Conservation (phyloP, 2,888 invertebrate species). For the Baccha elongata region DNA sequence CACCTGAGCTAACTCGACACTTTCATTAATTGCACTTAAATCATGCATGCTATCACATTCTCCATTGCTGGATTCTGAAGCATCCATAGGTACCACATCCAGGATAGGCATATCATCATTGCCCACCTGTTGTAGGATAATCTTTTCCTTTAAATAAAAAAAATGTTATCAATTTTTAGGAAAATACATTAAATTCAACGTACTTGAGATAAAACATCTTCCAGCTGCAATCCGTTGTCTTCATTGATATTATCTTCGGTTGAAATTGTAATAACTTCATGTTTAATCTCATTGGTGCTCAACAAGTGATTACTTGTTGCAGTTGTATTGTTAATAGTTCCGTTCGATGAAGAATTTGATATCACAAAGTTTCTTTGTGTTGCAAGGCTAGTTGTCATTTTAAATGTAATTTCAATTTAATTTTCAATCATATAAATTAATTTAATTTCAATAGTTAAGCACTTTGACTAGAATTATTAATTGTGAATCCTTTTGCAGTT, state of each 20-base stretch:
- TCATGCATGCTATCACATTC: slow-evolving; percentile 76
- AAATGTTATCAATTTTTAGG: not conserved
- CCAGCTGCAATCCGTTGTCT: slow-evolving; percentile 77
- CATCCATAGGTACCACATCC: slow-evolving; percentile 81
- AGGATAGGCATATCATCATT: slow-evolving; percentile 78
- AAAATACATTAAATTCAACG: not conserved
- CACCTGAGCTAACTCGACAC: slow-evolving; percentile 79
- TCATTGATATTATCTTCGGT: slow-evolving; percentile 75
- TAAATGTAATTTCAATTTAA: slow-evolving; percentile 56
- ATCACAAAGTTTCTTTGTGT: slow-evolving; percentile 81
- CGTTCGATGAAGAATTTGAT: slow-evolving; percentile 76
- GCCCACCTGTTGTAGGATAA: slow-evolving; percentile 76
- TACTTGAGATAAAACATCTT: slow-evolving; percentile 80
- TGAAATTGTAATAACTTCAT: slow-evolving; percentile 76
- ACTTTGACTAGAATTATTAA: slow-evolving; percentile 54
- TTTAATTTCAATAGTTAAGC: slow-evolving; percentile 15
- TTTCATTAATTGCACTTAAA: slow-evolving; percentile 78
- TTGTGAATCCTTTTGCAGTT: slow-evolving; percentile 39
- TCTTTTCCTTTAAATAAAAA: slow-evolving; percentile 77
- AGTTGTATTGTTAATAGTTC: slow-evolving; percentile 26
- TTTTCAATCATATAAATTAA: slow-evolving; percentile 8
- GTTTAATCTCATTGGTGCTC: slow-evolving; percentile 74
- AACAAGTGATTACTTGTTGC: slow-evolving; percentile 53
- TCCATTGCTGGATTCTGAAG: slow-evolving; percentile 80
- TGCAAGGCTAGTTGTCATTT: slow-evolving; percentile 81